These are phyloP conservation scores for Gymnoscopelus braueri DNA, from an alignment of 2,797 vertebrate species.

Conservation along the genomic window DNA sequence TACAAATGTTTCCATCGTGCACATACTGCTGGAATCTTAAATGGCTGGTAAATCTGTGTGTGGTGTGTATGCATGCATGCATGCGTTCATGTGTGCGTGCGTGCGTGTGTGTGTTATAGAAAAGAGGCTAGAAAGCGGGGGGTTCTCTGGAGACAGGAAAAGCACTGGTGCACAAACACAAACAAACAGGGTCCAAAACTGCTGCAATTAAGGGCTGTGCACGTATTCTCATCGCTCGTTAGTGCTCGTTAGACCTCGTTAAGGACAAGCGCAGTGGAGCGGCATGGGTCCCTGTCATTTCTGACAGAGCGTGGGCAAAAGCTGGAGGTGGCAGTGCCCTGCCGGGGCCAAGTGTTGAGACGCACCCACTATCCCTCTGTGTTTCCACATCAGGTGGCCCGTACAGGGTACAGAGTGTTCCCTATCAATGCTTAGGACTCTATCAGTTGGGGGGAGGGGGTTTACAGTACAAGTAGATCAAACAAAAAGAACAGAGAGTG, in stretches of 20 bases:
- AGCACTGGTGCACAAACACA: slow-evolving; percentile 65
- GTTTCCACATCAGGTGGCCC: slow-evolving; percentile 66
- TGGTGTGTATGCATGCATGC: neutral
- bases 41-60: slow-evolving; percentile 25
- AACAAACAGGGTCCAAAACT: slow-evolving; percentile 70
- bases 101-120: neutral
- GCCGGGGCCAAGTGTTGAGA: slow-evolving; percentile 14
- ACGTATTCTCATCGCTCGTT: slow-evolving; percentile 7
- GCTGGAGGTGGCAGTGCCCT: slow-evolving; percentile 27
- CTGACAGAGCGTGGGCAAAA: slow-evolving; percentile 31
- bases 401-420: slow-evolving; percentile 65
- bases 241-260: slow-evolving; percentile 68
- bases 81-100: neutral
- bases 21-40: slow-evolving; percentile 29
- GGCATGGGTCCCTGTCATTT: slow-evolving; percentile 45
- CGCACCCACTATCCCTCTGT: slow-evolving; percentile 53
- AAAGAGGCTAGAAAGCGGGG: slow-evolving; percentile 15
- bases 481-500: too few relatives aligned
- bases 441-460: slow-evolving; percentile 2
- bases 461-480: neutral
- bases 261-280: slow-evolving; percentile 57
- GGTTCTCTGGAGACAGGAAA: slow-evolving; percentile 48
- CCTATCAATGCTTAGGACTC: slow-evolving; percentile 35
- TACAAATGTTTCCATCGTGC: slow-evolving; percentile 21
- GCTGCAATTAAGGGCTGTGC: slow-evolving; percentile 56